Percentiles rank a stretch among this genome's conserved stretches.
phyloP scores from a whole-genome alignment of 2,797 vertebrate genomes.

The Muraenolepis orangiensis region DNA sequence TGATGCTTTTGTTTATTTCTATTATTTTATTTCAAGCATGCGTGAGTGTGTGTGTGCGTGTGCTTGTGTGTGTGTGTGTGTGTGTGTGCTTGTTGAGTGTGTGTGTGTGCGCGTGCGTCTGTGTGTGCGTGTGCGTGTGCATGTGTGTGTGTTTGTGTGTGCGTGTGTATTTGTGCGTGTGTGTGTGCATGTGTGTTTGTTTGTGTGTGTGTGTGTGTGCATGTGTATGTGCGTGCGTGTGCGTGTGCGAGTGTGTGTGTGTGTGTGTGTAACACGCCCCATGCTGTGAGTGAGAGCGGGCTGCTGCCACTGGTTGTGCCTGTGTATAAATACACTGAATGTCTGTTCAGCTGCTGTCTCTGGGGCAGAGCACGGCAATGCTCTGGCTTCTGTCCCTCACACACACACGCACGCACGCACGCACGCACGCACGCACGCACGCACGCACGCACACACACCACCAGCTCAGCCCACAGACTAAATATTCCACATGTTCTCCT shows the following conservation, averaged over 20 bases:
- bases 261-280: neutral
- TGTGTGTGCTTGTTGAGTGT: too few species aligned
- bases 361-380: slow-evolving; percentile 25
- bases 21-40: too few species aligned
- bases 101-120: too few species aligned
- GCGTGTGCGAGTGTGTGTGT: neutral
- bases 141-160: too few species aligned
- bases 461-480: slow-evolving; percentile 1
- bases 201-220: slow-evolving; percentile 2
- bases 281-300: neutral
- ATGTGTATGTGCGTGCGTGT: slow-evolving; percentile 10
- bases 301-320: slow-evolving; percentile 18
- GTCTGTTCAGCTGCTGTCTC: slow-evolving; percentile 47
- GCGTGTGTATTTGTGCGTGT: too few species aligned
- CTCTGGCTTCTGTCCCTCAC: slow-evolving; percentile 18
- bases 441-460: slow-evolving; percentile 2
- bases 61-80: too few species aligned
- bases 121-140: too few species aligned
- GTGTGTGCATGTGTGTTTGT: too few species aligned
- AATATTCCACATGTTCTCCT: too few species aligned
- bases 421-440: slow-evolving; percentile 4
- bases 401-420: slow-evolving; percentile 7
- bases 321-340: slow-evolving; percentile 49
- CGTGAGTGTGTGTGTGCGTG: too few species aligned
- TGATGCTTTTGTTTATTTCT: too few species aligned